Conservation (phyloP, 2,888 invertebrate genomes). For the Rhagonycha fulva region DNA sequence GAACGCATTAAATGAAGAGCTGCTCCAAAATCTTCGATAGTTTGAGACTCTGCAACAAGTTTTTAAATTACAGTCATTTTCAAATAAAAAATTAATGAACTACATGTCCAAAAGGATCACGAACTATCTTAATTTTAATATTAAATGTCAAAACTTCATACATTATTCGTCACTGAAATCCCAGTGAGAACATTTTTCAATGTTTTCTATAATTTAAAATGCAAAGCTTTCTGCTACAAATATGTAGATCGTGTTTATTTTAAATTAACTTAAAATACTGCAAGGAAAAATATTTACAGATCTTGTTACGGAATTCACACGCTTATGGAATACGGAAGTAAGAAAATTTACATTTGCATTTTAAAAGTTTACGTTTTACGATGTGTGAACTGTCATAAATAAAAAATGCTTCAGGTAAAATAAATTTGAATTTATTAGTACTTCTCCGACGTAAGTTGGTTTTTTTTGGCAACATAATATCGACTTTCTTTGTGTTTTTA, state of each 20-base stretch:
- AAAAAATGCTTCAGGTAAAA: too few species aligned
- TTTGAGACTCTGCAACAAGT: constrained; percentile 79
- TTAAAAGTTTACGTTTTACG: too few species aligned
- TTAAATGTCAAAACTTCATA: background rate
- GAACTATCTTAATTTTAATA: background rate
- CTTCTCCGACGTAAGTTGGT: too few species aligned
- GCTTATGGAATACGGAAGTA: background rate
- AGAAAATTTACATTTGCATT: background rate
- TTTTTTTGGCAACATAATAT: too few species aligned
- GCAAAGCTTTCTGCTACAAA: background rate
- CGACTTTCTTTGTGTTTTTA: too few species aligned
- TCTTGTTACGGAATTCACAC: background rate
- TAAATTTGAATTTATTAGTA: too few species aligned
- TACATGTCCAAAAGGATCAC: background rate
- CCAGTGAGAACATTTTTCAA: background rate
- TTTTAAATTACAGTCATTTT: background rate
- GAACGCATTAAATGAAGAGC: constrained; percentile 83
- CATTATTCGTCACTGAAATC: background rate
- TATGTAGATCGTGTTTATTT: background rate
- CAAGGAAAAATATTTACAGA: too few species aligned
- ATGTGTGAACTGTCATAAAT: too few species aligned
- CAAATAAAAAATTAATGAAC: background rate
- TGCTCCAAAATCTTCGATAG: constrained; percentile 93
- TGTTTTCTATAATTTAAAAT: background rate
- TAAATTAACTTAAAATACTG: background rate